phyloP scores from a whole-genome alignment of 2,888 invertebrate species.

The Cremastobaeus sp. region DNA sequence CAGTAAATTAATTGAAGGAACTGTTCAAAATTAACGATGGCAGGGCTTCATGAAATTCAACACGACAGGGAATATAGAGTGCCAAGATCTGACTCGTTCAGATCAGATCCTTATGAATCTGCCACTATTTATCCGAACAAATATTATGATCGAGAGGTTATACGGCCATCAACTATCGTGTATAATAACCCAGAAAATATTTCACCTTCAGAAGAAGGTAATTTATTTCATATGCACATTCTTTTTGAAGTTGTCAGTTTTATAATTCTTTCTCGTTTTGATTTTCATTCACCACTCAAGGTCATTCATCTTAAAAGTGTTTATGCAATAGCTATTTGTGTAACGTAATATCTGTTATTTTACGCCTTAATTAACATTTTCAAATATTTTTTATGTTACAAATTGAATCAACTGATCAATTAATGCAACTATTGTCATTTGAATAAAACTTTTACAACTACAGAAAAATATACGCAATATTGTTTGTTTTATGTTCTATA shows the following conservation, averaged over 20 bases:
- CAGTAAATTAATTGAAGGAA: not conserved
- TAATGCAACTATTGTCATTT: too few relatives aligned
- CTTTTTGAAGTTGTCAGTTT: not conserved
- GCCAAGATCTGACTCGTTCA: constrained; percentile 61
- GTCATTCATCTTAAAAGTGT: not conserved
- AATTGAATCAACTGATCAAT: not conserved
- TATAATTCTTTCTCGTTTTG: not conserved
- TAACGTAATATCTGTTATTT: not conserved
- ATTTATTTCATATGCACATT: too few relatives aligned
- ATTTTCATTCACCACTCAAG: constrained; percentile 7
- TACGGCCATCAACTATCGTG: constrained; percentile 71
- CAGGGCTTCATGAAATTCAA: constrained; percentile 65
- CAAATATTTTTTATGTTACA: not conserved
- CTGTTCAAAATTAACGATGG: constrained; percentile 59
- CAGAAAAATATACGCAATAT: too few relatives aligned
- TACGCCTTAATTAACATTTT: not conserved
- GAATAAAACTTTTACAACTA: too few relatives aligned
- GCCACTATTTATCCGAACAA: constrained; percentile 62
- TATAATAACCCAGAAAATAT: constrained; percentile 71
- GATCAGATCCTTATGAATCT: constrained; percentile 63
- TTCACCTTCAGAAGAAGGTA: constrained; percentile 72
- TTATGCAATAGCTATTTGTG: constrained; percentile 9
- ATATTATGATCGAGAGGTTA: constrained; percentile 73
- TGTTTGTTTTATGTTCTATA: too few relatives aligned
- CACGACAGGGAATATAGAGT: constrained; percentile 72